phyloP scores from a whole-genome alignment of 2,797 vertebrate species.

The Thunnus albacares region DNA sequence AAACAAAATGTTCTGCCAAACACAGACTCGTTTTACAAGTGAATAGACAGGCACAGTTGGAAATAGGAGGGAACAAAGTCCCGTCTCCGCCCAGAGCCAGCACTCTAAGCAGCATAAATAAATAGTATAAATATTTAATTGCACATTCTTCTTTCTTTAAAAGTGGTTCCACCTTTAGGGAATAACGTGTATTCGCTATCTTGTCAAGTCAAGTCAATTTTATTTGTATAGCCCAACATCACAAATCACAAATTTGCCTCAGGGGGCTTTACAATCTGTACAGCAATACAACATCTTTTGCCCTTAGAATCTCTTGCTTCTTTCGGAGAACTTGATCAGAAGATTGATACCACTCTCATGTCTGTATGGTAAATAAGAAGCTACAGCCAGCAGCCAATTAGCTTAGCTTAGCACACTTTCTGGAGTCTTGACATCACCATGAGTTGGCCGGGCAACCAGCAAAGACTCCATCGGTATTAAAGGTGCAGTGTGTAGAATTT shows the following conservation, averaged over 20 bases:
- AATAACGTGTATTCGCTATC: neutral
- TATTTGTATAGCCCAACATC: too few relatives aligned
- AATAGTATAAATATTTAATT: constrained; percentile 5
- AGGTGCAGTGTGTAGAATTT: too few relatives aligned
- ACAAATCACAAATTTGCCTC: too few relatives aligned
- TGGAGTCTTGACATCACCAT: neutral
- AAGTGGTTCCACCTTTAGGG: neutral
- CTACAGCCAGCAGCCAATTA: neutral
- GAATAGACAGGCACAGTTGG: neutral
- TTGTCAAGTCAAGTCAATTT: too few relatives aligned
- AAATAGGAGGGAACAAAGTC: neutral
- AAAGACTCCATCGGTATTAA: neutral
- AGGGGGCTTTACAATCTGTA: too few relatives aligned
- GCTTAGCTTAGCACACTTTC: neutral
- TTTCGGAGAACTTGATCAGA: neutral
- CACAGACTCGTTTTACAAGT: neutral
- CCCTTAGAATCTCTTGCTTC: too few relatives aligned
- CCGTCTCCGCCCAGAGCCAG: neutral
- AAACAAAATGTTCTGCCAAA: neutral
- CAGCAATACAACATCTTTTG: neutral
- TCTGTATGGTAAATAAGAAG: neutral
- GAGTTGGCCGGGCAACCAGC: neutral
- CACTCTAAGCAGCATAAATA: neutral
- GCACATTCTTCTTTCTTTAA: neutral
- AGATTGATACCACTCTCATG: neutral